Evolutionary conservation across 1,140 invertebrate species (phyloP), one percentile per base, ranked within the genome.

Genomic region (Doryteuthis pealeii): DNA sequence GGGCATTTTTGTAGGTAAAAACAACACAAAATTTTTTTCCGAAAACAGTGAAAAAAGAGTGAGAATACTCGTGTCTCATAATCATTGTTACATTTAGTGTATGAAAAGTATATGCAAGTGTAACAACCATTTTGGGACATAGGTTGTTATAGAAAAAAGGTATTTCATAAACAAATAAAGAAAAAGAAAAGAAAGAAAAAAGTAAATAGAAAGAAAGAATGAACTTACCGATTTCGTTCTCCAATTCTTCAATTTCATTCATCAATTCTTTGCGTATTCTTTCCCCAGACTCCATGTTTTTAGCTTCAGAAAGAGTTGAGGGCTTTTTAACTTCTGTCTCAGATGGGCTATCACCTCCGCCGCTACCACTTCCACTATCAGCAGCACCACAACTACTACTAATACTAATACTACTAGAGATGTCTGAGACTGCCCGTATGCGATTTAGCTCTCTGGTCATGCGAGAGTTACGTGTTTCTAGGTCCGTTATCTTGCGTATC

Each of bases 181-280:
- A 33, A 40, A 69, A 15, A 33, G 31, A 18, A 32, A 40, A 70
- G 15, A 35, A 70, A 33, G 5, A 40, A 70, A 31, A 22, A 70
- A 40, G 10, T 40, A 40, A 40, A 40, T 40, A 40, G 10, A 40
- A 5, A 40, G 10, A 40, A 5, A 40, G 10, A 40, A 40, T 5
- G n/a, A 22, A 83, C 85, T 86, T 80, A 88, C 86, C 78, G 15
- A 82, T 78, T 72, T 88, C 85, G 22, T 85, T 81, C 62, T 87
- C 83, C 70, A 88, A 75, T 68, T 86, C 85, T 43, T 79, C 73
- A 15, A 87, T 80, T 69, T 81, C 82, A 26, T 83, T 81, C 79
- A 83, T 81, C 28, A 83, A 67, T 32, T 78, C 68, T 70, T 77
- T 66, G 10, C 54, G 35, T 12, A 71, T 76, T 32, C 49, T 45